Percentiles rank a stretch among this genome's conserved stretches.
Conservation (phyloP, 2,797 vertebrate genomes). For the Phataginus tricuspis region DNA sequence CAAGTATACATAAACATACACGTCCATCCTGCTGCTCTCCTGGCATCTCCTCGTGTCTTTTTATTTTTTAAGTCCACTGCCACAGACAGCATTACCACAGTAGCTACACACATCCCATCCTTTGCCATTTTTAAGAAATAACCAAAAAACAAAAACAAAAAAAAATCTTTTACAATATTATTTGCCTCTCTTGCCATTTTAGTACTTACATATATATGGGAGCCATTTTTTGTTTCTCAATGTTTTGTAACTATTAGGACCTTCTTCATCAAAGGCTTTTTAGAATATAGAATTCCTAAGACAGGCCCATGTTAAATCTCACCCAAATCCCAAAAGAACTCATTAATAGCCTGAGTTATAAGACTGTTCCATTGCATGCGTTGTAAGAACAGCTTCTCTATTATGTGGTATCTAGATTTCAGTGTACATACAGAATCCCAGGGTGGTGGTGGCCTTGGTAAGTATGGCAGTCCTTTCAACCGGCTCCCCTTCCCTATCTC, state of each 20-base stretch:
- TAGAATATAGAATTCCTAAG: background rate
- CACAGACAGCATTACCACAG: background rate
- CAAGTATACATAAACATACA: background rate
- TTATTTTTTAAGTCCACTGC: background rate
- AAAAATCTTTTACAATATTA: background rate
- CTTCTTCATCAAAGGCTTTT: background rate
- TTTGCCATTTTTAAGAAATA: background rate
- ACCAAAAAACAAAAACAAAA: background rate
- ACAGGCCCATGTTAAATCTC: background rate
- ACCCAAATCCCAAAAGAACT: background rate
- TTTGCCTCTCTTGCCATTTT: background rate
- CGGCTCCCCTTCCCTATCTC: background rate
- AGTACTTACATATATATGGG: background rate
- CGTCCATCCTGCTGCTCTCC: background rate
- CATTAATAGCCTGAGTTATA: background rate
- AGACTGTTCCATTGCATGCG: background rate
- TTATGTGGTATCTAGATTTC: background rate
- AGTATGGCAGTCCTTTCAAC: background rate
- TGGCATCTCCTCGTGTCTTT: background rate
- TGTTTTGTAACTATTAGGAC: background rate
- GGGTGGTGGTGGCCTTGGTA: background rate
- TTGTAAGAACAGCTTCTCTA: background rate
- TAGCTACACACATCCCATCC: background rate
- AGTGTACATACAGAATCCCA: background rate
- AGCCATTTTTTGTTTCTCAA: background rate